Evolutionary conservation across 2,888 invertebrate genomes (phyloP).

Genomic region (Ischnura elegans): DNA sequence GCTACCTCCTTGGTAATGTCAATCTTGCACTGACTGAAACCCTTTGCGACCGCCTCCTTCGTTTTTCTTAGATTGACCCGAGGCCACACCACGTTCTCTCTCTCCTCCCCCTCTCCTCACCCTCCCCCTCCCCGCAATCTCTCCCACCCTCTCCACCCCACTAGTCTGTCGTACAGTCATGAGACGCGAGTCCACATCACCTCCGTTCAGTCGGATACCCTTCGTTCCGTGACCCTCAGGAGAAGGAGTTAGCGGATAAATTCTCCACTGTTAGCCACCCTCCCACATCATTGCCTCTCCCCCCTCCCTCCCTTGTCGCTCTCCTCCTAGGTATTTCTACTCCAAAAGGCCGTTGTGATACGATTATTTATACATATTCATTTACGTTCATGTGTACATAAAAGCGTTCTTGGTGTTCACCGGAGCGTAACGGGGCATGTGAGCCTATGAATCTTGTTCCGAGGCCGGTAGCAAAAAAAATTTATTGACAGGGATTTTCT

Average conservation of each 20-base stretch:
- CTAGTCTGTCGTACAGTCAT: not conserved
- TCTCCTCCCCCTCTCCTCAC: not conserved
- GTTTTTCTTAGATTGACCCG: constrained; percentile 10
- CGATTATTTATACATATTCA: too few species aligned
- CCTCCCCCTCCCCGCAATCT: not conserved
- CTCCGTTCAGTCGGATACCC: not conserved
- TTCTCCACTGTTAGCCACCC: not conserved
- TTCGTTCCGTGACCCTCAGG: not conserved
- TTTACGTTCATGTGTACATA: too few species aligned
- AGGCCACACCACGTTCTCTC: not conserved
- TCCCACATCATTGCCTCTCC: not conserved
- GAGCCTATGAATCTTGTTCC: too few species aligned
- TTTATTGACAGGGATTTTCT: too few species aligned
- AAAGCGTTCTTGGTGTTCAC: too few species aligned
- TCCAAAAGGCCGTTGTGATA: too few species aligned
- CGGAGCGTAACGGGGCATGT: too few species aligned
- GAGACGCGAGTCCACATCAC: not conserved
- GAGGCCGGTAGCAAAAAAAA: too few species aligned
- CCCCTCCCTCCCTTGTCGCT: not conserved
- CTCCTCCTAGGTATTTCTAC: too few species aligned
- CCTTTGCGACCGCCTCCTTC: not conserved
- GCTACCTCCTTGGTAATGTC: not conserved
- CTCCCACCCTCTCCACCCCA: not conserved
- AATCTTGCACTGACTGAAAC: not conserved
- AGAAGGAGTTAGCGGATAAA: not conserved